phyloP scores from a whole-genome alignment of 1,140 invertebrate species.

The Chlorops oryzae region DNA sequence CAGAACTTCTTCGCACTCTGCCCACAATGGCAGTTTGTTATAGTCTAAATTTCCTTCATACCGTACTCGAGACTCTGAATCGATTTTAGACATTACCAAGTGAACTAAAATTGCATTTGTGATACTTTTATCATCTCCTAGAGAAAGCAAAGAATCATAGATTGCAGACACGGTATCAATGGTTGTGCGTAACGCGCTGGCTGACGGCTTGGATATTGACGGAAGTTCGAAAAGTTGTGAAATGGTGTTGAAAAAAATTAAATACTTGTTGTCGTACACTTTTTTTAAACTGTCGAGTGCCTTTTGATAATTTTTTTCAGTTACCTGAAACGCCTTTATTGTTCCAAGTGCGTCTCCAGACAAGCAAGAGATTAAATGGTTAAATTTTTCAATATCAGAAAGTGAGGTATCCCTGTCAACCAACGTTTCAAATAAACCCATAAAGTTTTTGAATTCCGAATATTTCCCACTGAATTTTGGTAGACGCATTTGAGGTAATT shows the following conservation, averaged over 20 bases:
- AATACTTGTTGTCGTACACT: conserved; percentile 11
- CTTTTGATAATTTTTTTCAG: conserved; percentile 9
- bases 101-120: conserved; percentile 6
- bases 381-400: conserved; percentile 12
- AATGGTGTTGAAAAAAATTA: conserved; percentile 7
- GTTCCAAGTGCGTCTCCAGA: no score
- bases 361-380: no score
- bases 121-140: conserved; percentile 10
- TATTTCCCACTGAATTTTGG: conserved; percentile 11
- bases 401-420: conserved; percentile 5
- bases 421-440: conserved; percentile 2
- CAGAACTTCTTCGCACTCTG: conserved; percentile 4
- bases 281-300: conserved; percentile 12
- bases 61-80: conserved; percentile 4
- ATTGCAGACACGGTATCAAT: conserved; percentile 11
- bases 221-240: no score
- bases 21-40: conserved; percentile 8
- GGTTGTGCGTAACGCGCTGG: conserved; percentile 3
- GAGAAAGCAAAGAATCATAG: conserved; percentile 11
- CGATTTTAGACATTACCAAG: conserved; percentile 13
- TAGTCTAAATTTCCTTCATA: conserved; percentile 11
- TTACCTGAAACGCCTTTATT: conserved; percentile 7
- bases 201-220: conserved; percentile 3
- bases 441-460: conserved; percentile 3
- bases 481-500: conserved; percentile 1